phyloP scores from a whole-genome alignment of 2,888 invertebrate species.

The Atherix ibis region DNA sequence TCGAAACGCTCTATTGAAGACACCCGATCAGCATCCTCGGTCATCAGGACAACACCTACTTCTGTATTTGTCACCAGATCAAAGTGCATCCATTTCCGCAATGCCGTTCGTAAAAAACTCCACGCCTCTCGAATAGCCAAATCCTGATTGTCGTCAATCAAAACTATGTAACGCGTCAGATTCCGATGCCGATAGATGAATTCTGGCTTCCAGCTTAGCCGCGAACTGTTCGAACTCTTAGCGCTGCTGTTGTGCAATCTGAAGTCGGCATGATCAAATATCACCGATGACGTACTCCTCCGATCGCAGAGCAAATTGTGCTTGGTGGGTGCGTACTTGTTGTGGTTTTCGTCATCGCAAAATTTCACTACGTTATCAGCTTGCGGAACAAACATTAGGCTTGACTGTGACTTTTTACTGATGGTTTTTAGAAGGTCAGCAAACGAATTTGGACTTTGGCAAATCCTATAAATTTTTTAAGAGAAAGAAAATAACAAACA shows the following conservation, averaged over 20 bases:
- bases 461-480: conserved; percentile 6
- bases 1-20: conserved; percentile 25
- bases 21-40: conserved; percentile 32
- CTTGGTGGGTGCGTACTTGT: conserved; percentile 45
- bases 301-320: conserved; percentile 47
- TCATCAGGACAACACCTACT: conserved; percentile 36
- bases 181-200: conserved; percentile 37
- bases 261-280: conserved; percentile 39
- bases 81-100: conserved; percentile 41
- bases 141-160: conserved; percentile 42
- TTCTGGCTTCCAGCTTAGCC: conserved; percentile 31
- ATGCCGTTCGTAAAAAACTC: conserved; percentile 40
- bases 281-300: conserved; percentile 41
- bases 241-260: conserved; percentile 3
- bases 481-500: neutral
- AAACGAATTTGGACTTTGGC: conserved; percentile 6
- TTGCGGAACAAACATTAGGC: conserved; percentile 38
- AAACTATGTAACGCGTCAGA: conserved; percentile 38
- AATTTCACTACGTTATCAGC: conserved; percentile 39
- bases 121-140: conserved; percentile 42
- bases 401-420: conserved; percentile 34
- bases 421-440: conserved; percentile 11
- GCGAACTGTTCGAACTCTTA: neutral
- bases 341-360: conserved; percentile 45
- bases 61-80: conserved; percentile 38